Conservation (phyloP, 1,140 invertebrate species). For the Cotesia glomerata region DNA sequence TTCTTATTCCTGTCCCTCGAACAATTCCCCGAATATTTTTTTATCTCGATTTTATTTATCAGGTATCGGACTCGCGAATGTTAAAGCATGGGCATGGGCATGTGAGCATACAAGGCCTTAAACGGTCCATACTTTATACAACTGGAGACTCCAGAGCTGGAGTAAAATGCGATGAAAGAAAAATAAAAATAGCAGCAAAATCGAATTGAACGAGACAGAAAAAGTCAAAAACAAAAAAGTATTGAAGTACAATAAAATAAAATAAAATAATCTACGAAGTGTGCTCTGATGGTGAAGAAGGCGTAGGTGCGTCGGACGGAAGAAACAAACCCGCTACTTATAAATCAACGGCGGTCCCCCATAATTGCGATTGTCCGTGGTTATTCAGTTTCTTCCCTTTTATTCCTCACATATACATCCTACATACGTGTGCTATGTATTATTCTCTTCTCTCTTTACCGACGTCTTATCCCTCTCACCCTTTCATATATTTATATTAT, state of each 20-base stretch:
- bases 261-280: background rate
- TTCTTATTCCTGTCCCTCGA: slow-evolving; percentile 35
- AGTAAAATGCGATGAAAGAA: slow-evolving; percentile 2
- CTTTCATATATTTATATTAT: background rate
- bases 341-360: slow-evolving; percentile 31
- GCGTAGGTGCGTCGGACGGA: slow-evolving; percentile 24
- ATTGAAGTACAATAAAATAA: slow-evolving; percentile 12
- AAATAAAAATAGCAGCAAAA: slow-evolving; percentile 19
- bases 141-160: background rate
- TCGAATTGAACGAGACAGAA: slow-evolving; percentile 20
- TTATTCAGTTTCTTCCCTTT: slow-evolving; percentile 2
- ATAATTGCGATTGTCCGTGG: slow-evolving; percentile 33
- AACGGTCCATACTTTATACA: background rate
- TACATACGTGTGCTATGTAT: background rate
- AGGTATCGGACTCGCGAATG: background rate
- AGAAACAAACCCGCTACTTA: slow-evolving; percentile 30
- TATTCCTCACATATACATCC: background rate
- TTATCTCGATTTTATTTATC: slow-evolving; percentile 24
- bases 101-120: background rate
- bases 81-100: background rate
- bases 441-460: background rate
- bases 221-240: slow-evolving; percentile 12
- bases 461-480: too few relatives aligned
- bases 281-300: slow-evolving; percentile 7
- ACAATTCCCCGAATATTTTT: slow-evolving; percentile 30